Evolutionary conservation across 2,888 invertebrate genomes (phyloP).

Genomic region (Agrotis clavis): DNA sequence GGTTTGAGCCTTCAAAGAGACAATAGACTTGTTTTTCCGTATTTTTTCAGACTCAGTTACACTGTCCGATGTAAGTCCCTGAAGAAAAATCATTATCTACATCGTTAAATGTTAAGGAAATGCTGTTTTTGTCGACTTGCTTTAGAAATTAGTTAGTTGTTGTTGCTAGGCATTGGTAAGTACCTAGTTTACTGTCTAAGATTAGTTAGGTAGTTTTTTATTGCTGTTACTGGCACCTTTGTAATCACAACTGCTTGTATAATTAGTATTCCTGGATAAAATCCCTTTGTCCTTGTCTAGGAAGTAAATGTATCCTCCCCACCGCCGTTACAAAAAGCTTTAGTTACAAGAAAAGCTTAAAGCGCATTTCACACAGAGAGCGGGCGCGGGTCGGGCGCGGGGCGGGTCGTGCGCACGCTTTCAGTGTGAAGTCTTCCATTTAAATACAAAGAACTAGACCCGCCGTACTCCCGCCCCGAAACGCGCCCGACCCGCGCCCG

Average conservation of each 20-base stretch:
- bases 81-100: conserved; percentile 19
- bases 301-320: not conserved
- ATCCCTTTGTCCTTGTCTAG: not conserved
- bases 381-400: too few species aligned
- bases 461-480: too few species aligned
- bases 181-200: not conserved
- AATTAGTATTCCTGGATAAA: not conserved
- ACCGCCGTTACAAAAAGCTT: not conserved
- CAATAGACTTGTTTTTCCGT: conserved; percentile 48
- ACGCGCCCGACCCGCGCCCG: too few species aligned
- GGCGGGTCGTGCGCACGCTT: too few species aligned
- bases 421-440: too few species aligned
- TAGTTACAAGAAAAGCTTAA: not conserved
- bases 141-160: conserved; percentile 15
- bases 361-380: too few species aligned
- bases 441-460: too few species aligned
- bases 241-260: too few species aligned
- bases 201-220: not conserved
- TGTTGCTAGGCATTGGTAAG: not conserved
- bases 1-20: conserved; percentile 34
- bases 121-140: conserved; percentile 24
- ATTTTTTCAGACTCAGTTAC: conserved; percentile 52
- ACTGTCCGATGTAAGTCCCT: conserved; percentile 10
- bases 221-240: too few species aligned
- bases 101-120: conserved; percentile 49